These are phyloP conservation scores for Dastarcus helophoroides DNA, from an alignment of 2,888 invertebrate genomes.

Conservation along the genomic window DNA sequence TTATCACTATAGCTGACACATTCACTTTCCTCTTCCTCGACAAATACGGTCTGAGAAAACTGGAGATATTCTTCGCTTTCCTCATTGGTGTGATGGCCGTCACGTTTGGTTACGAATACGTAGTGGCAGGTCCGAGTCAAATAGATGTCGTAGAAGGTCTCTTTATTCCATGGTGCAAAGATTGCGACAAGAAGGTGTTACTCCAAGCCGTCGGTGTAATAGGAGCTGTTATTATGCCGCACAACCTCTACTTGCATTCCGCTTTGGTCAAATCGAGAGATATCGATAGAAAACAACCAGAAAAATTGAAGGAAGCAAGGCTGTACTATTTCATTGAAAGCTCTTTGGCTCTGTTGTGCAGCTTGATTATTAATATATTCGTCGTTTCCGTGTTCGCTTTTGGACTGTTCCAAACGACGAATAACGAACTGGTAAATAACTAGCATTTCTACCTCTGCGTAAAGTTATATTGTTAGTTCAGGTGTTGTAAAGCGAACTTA, in stretches of 20 bases:
- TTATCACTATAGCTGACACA: slow-evolving; percentile 75
- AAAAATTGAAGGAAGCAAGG: slow-evolving; percentile 69
- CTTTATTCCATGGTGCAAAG: slow-evolving; percentile 64
- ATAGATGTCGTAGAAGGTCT: slow-evolving; percentile 59
- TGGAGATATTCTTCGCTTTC: slow-evolving; percentile 70
- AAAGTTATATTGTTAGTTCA: too few species aligned
- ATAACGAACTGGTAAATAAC: slow-evolving; percentile 50
- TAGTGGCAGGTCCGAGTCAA: slow-evolving; percentile 58
- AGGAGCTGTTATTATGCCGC: slow-evolving; percentile 80
- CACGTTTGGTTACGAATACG: slow-evolving; percentile 80
- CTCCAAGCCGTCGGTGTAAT: slow-evolving; percentile 71
- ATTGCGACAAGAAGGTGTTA: slow-evolving; percentile 54
- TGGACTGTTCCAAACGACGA: slow-evolving; percentile 62
- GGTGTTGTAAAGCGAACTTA: too few species aligned
- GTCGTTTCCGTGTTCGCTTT: slow-evolving; percentile 79
- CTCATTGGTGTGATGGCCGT: slow-evolving; percentile 75
- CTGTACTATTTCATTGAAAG: slow-evolving; percentile 73
- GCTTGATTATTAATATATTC: slow-evolving; percentile 78
- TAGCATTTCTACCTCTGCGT: too few species aligned
- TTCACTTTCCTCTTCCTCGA: slow-evolving; percentile 80
- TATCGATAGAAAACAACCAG: slow-evolving; percentile 57
- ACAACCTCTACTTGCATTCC: slow-evolving; percentile 81
- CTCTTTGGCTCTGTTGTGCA: slow-evolving; percentile 61
- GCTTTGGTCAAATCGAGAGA: slow-evolving; percentile 79
- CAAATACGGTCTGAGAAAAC: slow-evolving; percentile 68